Evolutionary conservation across 2,888 invertebrate genomes (phyloP).

Genomic region (Pristionchus japonicus): DNA sequence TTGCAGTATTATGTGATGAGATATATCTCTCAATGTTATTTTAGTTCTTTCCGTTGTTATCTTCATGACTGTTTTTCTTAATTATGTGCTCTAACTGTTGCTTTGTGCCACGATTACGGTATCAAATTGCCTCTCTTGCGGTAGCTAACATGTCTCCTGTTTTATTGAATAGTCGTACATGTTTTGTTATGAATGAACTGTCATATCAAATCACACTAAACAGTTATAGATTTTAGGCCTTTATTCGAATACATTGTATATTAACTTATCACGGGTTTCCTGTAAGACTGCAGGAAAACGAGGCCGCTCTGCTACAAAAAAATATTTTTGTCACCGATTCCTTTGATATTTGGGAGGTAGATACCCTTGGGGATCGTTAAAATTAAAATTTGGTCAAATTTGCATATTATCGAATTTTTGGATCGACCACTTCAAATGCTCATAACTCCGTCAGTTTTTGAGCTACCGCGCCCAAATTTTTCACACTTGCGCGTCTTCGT

Average conservation of each 20-base stretch:
- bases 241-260: background rate
- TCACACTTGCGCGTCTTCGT: no score
- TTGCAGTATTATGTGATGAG: constrained; percentile 5
- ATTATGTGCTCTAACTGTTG: background rate
- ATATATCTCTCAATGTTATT: background rate
- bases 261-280: no score
- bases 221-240: background rate
- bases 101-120: background rate
- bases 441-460: no score
- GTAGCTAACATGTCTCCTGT: background rate
- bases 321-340: no score
- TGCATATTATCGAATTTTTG: no score
- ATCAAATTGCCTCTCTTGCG: background rate
- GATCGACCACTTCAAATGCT: no score
- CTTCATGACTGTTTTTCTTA: background rate
- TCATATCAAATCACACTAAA: background rate
- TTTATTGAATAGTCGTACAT: background rate
- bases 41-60: background rate
- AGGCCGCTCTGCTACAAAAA: no score
- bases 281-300: no score
- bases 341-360: no score
- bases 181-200: constrained; percentile 14
- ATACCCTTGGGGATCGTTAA: no score
- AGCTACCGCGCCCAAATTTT: no score
- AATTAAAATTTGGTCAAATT: no score